Evolutionary conservation across 1,140 invertebrate genomes (phyloP).

Genomic region (Planococcus citri): DNA sequence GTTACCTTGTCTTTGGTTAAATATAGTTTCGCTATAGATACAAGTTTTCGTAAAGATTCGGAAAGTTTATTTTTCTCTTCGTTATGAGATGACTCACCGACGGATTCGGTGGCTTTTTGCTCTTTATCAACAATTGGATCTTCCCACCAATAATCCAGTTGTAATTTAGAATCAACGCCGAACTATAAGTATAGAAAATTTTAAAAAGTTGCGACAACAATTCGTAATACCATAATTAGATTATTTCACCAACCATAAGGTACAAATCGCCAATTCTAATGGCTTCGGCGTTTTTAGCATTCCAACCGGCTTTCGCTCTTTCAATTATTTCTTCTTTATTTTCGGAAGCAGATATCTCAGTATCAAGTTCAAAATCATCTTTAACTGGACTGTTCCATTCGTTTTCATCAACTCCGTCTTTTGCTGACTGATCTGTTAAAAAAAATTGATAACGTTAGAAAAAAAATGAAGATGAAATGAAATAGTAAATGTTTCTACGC

Average conservation of each 20-base stretch:
- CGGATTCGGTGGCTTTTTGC: neutral
- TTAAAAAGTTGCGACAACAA: slow-evolving; percentile 17
- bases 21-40: slow-evolving; percentile 28
- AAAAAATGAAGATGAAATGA: neutral
- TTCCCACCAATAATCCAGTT: slow-evolving; percentile 72
- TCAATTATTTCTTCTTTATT: slow-evolving; percentile 35
- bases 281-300: slow-evolving; percentile 52
- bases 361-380: slow-evolving; percentile 29
- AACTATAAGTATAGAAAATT: slow-evolving; percentile 40
- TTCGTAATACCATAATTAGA: neutral
- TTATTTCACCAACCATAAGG: slow-evolving; percentile 50
- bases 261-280: slow-evolving; percentile 82
- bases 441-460: too few relatives aligned
- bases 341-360: slow-evolving; percentile 22
- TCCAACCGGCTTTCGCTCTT: slow-evolving; percentile 66
- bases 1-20: slow-evolving; percentile 25
- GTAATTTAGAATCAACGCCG: slow-evolving; percentile 62
- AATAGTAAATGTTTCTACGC: neutral
- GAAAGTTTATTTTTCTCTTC: slow-evolving; percentile 18
- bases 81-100: neutral
- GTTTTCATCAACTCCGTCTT: neutral
- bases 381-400: slow-evolving; percentile 30
- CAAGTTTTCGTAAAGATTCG: slow-evolving; percentile 25
- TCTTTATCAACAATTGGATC: slow-evolving; percentile 34
- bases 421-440: neutral